A percentile compares a stretch with the other conserved stretches of the same genome.
phyloP scores from a whole-genome alignment of 2,113 vertebrate species.

The Ranitomeya imitator region DNA sequence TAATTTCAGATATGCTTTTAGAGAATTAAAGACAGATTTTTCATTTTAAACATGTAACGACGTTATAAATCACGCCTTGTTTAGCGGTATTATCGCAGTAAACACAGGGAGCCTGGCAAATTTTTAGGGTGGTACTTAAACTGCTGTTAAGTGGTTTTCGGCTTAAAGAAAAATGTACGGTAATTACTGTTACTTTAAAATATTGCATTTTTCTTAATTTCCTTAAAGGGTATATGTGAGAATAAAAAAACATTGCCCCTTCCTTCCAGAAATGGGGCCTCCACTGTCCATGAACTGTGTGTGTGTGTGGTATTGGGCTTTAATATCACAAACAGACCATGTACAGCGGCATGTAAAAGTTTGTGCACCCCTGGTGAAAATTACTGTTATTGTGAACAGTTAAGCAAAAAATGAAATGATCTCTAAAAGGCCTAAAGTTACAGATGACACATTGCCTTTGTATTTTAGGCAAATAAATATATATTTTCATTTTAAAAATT shows the following conservation, averaged over 20 bases:
- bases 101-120: neutral
- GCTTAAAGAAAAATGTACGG: neutral
- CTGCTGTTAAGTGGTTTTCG: neutral
- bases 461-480: too few species aligned
- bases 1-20: conserved; percentile 47
- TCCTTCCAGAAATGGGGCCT: neutral
- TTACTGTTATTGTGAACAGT: too few species aligned
- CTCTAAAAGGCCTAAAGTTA: too few species aligned
- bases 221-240: neutral
- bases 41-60: conserved; percentile 35
- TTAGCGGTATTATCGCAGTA: conserved; percentile 11
- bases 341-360: too few species aligned
- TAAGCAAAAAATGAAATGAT: too few species aligned
- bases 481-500: too few species aligned
- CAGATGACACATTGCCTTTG: too few species aligned
- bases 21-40: conserved; percentile 22
- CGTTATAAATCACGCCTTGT: conserved; percentile 36
- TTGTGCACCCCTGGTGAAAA: too few species aligned
- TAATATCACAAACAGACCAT: neutral
- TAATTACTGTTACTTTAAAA: conserved; percentile 20
- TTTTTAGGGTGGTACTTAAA: conserved; percentile 8
- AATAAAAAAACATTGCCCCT: neutral
- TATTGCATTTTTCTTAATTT: neutral
- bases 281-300: neutral
- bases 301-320: neutral